Conservation (phyloP, 2,113 vertebrate species). For the Diphyllodes magnificus region DNA sequence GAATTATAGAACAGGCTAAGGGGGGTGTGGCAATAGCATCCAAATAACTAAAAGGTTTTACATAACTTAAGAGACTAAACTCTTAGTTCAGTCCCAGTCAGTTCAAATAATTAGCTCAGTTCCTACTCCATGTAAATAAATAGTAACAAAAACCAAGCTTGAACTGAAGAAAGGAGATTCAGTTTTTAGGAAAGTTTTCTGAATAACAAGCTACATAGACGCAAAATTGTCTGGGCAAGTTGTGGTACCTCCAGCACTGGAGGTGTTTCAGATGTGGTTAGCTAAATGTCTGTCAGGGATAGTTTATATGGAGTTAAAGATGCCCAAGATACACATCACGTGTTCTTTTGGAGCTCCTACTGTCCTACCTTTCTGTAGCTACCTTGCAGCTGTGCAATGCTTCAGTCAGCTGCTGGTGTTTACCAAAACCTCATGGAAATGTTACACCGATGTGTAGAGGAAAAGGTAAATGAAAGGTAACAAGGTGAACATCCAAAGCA, state of each 20-base stretch:
- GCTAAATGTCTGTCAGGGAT: background rate
- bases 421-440: background rate
- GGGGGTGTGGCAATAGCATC: background rate
- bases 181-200: background rate
- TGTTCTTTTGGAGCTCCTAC: background rate
- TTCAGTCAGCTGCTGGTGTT: background rate
- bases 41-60: background rate
- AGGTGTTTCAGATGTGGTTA: background rate
- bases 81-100: background rate
- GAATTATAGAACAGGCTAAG: background rate
- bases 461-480: background rate
- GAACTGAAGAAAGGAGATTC: background rate
- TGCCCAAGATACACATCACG: fast-evolving
- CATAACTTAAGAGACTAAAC: background rate
- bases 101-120: background rate
- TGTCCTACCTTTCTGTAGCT: background rate
- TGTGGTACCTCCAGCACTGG: background rate
- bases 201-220: background rate
- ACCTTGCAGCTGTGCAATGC: background rate
- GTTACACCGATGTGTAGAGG: background rate
- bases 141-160: background rate
- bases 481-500: background rate
- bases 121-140: background rate
- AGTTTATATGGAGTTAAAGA: background rate
- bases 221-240: background rate